A percentile compares a stretch with the other conserved stretches of the same genome.
Evolutionary conservation across 2,797 vertebrate species (phyloP).

Genomic region (Pyrrhura leucotis): DNA sequence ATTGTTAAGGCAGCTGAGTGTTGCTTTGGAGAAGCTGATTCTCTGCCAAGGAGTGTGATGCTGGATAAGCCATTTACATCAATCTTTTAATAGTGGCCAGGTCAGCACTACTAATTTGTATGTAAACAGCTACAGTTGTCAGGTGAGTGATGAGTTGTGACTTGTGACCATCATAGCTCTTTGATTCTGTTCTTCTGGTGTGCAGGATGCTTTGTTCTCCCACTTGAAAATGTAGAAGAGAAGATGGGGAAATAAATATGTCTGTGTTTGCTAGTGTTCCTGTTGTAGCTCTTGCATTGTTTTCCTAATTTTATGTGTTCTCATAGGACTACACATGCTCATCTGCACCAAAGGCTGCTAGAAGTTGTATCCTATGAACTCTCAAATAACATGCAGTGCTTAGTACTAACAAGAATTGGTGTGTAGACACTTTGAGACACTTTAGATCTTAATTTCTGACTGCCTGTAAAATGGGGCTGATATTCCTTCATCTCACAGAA

Average conservation of each 20-base stretch:
- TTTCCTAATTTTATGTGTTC: slow-evolving; percentile 22
- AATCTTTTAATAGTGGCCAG: slow-evolving; percentile 52
- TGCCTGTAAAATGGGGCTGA: not conserved
- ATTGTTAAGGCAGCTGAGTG: slow-evolving; percentile 53
- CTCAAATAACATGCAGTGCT: not conserved
- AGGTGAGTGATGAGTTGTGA: slow-evolving; percentile 53
- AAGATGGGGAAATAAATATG: slow-evolving; percentile 15
- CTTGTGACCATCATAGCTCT: slow-evolving; percentile 38
- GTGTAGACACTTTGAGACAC: not conserved
- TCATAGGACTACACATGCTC: not conserved
- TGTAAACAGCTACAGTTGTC: slow-evolving; percentile 56
- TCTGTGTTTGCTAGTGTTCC: slow-evolving; percentile 11
- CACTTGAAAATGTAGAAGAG: slow-evolving; percentile 6
- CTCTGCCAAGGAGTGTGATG: slow-evolving; percentile 54
- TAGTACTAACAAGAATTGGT: not conserved
- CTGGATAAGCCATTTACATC: slow-evolving; percentile 57
- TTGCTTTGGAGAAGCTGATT: slow-evolving; percentile 57
- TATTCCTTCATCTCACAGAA: not conserved
- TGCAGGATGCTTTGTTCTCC: slow-evolving; percentile 12
- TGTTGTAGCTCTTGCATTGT: not conserved
- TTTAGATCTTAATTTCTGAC: not conserved
- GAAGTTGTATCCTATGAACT: not conserved
- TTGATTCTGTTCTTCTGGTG: slow-evolving; percentile 1
- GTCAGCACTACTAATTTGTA: slow-evolving; percentile 56
- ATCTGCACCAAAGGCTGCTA: not conserved